Percentiles rank a stretch among this genome's conserved stretches.
phyloP scores from a whole-genome alignment of 2,797 vertebrate species.

The Pangasius mekongensis region DNA sequence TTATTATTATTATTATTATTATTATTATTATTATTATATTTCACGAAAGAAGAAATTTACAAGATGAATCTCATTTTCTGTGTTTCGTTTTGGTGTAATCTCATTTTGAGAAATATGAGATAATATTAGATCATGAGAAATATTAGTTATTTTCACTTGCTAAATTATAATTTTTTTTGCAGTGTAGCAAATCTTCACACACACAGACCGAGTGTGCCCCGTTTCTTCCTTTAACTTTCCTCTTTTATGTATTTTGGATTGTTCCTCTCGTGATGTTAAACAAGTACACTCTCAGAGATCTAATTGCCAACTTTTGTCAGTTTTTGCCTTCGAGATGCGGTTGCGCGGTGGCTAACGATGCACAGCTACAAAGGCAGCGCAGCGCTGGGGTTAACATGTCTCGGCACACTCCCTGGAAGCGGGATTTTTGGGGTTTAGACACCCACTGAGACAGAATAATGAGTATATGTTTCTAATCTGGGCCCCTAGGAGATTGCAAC shows the following conservation, averaged over 20 bases:
- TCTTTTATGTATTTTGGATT: slow-evolving; percentile 65
- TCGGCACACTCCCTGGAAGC: slow-evolving; percentile 75
- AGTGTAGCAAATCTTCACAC: not conserved
- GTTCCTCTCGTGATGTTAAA: slow-evolving; percentile 70
- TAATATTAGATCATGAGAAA: not conserved
- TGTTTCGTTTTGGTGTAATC: not conserved
- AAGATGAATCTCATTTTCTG: not conserved
- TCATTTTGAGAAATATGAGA: not conserved
- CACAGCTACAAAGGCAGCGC: slow-evolving; percentile 73
- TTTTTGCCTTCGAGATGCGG: slow-evolving; percentile 63
- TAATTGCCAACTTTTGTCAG: slow-evolving; percentile 76
- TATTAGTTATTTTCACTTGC: not conserved
- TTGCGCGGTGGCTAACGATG: slow-evolving; percentile 70
- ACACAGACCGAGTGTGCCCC: slow-evolving; percentile 20
- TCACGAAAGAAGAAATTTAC: not conserved
- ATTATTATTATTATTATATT: too few species aligned
- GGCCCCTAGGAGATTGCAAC: slow-evolving; percentile 79
- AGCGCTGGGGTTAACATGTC: slow-evolving; percentile 68
- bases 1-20: too few species aligned
- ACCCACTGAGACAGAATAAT: slow-evolving; percentile 85
- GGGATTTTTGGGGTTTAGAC: slow-evolving; percentile 82
- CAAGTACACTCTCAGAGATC: slow-evolving; percentile 66
- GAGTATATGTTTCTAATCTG: slow-evolving; percentile 87
- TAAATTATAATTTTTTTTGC: too few species aligned
- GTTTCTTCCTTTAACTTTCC: slow-evolving; percentile 43